Conservation (phyloP, 2,888 invertebrate genomes). For the Peribatodes rhomboidaria region DNA sequence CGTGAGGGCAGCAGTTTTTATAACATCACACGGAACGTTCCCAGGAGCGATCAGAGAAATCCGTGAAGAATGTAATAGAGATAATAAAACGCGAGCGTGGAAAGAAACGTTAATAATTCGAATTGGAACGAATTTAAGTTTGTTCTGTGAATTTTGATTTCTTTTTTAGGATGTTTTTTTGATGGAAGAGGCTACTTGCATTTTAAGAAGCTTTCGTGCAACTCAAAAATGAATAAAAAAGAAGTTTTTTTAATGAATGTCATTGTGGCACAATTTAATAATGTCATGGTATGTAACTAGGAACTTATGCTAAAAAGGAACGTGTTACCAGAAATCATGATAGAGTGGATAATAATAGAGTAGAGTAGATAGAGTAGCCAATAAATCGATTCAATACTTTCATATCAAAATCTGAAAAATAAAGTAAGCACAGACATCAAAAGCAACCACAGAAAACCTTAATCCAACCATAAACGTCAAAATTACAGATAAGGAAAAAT, state of each 20-base stretch:
- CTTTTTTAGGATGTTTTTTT: background rate
- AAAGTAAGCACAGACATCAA: constrained; percentile 1
- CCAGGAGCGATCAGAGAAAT: constrained; percentile 59
- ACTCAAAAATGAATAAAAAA: too few species aligned
- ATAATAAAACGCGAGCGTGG: constrained; percentile 43
- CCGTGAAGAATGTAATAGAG: constrained; percentile 65
- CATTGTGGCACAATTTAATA: too few species aligned
- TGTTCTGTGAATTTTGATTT: constrained; percentile 24
- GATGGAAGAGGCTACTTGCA: background rate
- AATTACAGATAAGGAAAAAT: constrained; percentile 34
- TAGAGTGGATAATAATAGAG: too few species aligned
- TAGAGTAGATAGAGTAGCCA: too few species aligned
- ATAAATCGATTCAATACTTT: too few species aligned
- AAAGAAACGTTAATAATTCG: constrained; percentile 44
- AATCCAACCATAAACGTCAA: constrained; percentile 30
- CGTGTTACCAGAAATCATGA: too few species aligned
- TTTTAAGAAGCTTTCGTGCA: too few species aligned
- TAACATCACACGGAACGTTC: constrained; percentile 59
- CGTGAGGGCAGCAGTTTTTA: constrained; percentile 63
- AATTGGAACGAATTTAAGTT: constrained; percentile 37
- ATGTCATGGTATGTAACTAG: too few species aligned
- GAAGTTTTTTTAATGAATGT: too few species aligned
- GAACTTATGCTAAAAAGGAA: too few species aligned
- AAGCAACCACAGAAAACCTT: constrained; percentile 4
- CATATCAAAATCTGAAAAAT: too few species aligned